Evolutionary conservation across 2,797 vertebrate species (phyloP).

Genomic region (Alectoris magna): DNA sequence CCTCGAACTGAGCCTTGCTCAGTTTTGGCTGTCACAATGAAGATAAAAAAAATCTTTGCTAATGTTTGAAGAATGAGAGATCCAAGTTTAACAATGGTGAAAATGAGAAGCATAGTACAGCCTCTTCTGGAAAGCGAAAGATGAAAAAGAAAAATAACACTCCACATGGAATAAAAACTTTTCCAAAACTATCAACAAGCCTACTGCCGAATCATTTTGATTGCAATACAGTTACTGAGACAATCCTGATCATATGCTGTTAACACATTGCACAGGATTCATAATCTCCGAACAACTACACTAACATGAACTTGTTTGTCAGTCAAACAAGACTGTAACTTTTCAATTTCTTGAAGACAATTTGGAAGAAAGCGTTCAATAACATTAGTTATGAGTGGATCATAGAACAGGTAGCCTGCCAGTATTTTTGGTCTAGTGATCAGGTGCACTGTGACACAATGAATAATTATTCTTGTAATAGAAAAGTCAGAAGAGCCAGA

Average conservation of each 20-base stretch:
- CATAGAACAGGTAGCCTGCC: not conserved
- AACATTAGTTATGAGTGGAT: too few species aligned
- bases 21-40: not conserved
- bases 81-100: not conserved
- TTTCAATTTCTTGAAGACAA: fast-evolving
- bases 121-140: not conserved
- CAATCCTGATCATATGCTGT: not conserved
- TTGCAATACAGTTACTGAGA: not conserved
- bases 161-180: not conserved
- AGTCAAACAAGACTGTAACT: not conserved
- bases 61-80: not conserved
- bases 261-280: fast-evolving
- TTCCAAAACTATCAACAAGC: not conserved
- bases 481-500: not conserved
- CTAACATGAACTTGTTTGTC: not conserved
- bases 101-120: not conserved
- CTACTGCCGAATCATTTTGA: not conserved
- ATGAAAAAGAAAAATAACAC: not conserved
- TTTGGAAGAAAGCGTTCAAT: not conserved
- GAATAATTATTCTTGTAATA: not conserved
- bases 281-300: not conserved
- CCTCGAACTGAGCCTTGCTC: not conserved
- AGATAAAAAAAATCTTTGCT: not conserved
- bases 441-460: not conserved
- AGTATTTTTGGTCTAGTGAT: not conserved